These are phyloP conservation scores for Heliconius melpomene DNA, from an alignment of 1,140 invertebrate genomes.

Conservation along the genomic window DNA sequence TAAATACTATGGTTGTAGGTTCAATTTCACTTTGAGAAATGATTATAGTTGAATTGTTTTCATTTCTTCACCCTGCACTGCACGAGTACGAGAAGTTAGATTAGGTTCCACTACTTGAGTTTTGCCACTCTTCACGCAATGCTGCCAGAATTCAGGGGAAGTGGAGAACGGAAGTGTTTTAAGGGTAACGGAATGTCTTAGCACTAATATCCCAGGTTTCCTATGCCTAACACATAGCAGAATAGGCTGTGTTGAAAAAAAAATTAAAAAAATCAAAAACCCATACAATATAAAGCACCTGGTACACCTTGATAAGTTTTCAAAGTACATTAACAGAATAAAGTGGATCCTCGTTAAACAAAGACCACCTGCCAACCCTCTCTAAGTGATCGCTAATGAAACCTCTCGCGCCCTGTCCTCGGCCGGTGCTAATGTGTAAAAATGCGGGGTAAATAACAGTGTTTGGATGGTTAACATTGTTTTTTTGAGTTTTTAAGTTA, in stretches of 20 bases:
- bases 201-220: too few relatives aligned
- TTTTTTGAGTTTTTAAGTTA: neutral
- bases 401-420: constrained; percentile 29
- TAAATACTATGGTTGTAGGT: neutral
- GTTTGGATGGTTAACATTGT: neutral
- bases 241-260: too few relatives aligned
- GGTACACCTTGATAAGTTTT: constrained; percentile 10
- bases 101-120: too few relatives aligned
- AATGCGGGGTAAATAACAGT: constrained; percentile 27
- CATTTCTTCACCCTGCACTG: too few relatives aligned
- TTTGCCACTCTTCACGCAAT: too few relatives aligned
- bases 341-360: constrained; percentile 29
- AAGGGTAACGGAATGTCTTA: too few relatives aligned
- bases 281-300: neutral
- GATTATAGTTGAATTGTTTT: neutral
- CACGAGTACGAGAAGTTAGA: too few relatives aligned
- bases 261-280: neutral
- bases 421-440: constrained; percentile 32
- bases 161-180: too few relatives aligned
- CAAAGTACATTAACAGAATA: constrained; percentile 31
- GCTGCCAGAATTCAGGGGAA: too few relatives aligned
- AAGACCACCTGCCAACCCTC: constrained; percentile 34
- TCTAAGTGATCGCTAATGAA: constrained; percentile 32
- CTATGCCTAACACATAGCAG: too few relatives aligned
- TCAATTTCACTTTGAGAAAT: neutral